Evolutionary conservation across 2,888 invertebrate genomes (phyloP).

Genomic region (Cremastinae sp.): DNA sequence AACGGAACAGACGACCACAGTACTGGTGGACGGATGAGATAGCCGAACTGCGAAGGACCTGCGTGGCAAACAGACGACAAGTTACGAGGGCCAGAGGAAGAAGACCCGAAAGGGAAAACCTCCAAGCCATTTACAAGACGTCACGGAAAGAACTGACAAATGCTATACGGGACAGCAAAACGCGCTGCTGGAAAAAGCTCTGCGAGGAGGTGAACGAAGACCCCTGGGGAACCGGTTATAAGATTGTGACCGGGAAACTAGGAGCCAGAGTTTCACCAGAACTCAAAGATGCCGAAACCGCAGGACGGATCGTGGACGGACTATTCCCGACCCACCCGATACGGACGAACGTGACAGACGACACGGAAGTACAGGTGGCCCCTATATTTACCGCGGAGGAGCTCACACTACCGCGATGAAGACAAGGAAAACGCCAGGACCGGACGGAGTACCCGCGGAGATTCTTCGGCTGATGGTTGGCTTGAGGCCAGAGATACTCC

Average conservation of each 20-base stretch:
- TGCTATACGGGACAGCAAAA: slow-evolving; percentile 58
- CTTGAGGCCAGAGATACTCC: slow-evolving; percentile 31
- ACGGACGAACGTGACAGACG: slow-evolving; percentile 14
- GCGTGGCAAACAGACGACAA: slow-evolving; percentile 41
- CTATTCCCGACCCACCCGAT: slow-evolving; percentile 53
- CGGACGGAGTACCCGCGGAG: slow-evolving; percentile 38
- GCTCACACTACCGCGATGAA: slow-evolving; percentile 30
- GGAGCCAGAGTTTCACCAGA: slow-evolving; percentile 14
- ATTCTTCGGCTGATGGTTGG: slow-evolving; percentile 33
- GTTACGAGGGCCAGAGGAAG: slow-evolving; percentile 38
- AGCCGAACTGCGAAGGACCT: slow-evolving; percentile 57
- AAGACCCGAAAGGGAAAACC: slow-evolving; percentile 43
- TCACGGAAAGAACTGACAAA: slow-evolving; percentile 47
- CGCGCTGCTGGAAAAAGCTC: slow-evolving; percentile 62
- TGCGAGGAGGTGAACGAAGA: slow-evolving; percentile 63
- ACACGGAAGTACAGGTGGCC: not conserved
- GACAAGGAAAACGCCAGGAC: slow-evolving; percentile 13
- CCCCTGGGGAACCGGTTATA: slow-evolving; percentile 65
- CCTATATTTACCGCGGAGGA: slow-evolving; percentile 37
- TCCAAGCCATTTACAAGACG: slow-evolving; percentile 32
- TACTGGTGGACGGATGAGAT: slow-evolving; percentile 66
- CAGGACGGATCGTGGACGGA: slow-evolving; percentile 42
- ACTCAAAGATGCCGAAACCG: slow-evolving; percentile 40
- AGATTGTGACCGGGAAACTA: slow-evolving; percentile 60
- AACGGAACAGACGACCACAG: slow-evolving; percentile 37